Percentiles rank a stretch among this genome's conserved stretches.
These are phyloP conservation scores for Hypena proboscidalis DNA, from an alignment of 2,888 invertebrate species.

Conservation along the genomic window DNA sequence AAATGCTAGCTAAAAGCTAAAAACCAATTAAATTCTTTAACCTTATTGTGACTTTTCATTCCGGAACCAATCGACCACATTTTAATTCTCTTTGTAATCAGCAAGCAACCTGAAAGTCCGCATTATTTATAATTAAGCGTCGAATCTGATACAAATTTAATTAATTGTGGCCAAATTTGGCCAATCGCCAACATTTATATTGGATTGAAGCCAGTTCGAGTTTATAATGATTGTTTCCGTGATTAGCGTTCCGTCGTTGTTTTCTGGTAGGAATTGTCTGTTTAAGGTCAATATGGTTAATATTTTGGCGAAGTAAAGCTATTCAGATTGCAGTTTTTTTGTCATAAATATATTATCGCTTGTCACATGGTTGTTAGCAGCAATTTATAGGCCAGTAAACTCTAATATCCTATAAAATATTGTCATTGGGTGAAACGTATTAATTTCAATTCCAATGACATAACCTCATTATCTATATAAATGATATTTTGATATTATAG, in stretches of 20 bases:
- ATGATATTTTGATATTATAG: too few relatives aligned
- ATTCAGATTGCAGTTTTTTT: not conserved
- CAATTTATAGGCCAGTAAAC: too few relatives aligned
- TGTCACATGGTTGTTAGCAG: too few relatives aligned
- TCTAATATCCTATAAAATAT: too few relatives aligned
- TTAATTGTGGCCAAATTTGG: conserved; percentile 39
- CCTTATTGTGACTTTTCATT: too few relatives aligned
- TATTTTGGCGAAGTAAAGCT: conserved; percentile 1
- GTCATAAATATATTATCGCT: too few relatives aligned
- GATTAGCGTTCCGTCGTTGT: conserved; percentile 16
- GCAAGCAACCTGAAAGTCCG: conserved; percentile 1
- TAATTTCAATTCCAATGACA: too few relatives aligned
- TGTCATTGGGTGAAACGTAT: too few relatives aligned
- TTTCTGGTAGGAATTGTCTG: conserved; percentile 1
- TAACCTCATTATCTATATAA: too few relatives aligned
- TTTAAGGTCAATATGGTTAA: not conserved
- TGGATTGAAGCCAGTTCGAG: conserved; percentile 36
- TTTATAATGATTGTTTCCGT: conserved; percentile 35
- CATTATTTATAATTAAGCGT: conserved; percentile 31
- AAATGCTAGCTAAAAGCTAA: too few relatives aligned
- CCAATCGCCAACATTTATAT: conserved; percentile 36
- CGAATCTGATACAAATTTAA: conserved; percentile 29
- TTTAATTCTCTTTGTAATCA: not conserved
- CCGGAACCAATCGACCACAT: too few relatives aligned
- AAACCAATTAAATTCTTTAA: too few relatives aligned